A percentile compares a stretch with the other conserved stretches of the same genome.
Conservation (phyloP, 1,140 invertebrate genomes). For the Hetaerina americana region DNA sequence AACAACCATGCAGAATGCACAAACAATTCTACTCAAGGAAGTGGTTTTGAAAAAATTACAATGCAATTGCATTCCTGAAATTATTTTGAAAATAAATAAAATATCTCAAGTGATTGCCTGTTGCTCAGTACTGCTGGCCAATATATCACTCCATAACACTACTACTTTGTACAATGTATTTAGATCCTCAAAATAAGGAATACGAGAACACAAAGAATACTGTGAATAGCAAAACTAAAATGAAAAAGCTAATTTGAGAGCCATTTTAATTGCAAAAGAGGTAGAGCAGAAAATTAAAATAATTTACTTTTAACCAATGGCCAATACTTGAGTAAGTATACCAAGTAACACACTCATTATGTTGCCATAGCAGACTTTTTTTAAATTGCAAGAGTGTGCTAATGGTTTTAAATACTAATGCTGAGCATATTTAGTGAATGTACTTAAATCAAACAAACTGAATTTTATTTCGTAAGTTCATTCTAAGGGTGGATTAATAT, state of each 20-base stretch:
- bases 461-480: not conserved
- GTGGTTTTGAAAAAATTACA: not conserved
- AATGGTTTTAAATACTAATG: not conserved
- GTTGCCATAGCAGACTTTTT: not conserved
- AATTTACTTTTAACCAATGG: not conserved
- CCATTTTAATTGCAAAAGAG: not conserved
- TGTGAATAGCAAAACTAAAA: not conserved
- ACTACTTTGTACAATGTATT: not conserved
- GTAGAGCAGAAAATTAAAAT: not conserved
- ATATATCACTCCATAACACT: not conserved
- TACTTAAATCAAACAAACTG: not conserved
- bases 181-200: not conserved
- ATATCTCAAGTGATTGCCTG: not conserved
- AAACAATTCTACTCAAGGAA: not conserved
- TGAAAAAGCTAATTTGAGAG: not conserved
- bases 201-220: too few relatives aligned
- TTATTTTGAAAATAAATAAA: not conserved
- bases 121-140: not conserved
- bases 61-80: not conserved
- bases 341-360: not conserved
- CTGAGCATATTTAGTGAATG: not conserved
- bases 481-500: not conserved
- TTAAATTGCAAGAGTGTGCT: not conserved
- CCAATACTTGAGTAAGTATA: not conserved
- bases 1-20: not conserved